Base-by-base conservation (phyloP, 2,888 invertebrate species). In the Embidobia sp. region DNA sequence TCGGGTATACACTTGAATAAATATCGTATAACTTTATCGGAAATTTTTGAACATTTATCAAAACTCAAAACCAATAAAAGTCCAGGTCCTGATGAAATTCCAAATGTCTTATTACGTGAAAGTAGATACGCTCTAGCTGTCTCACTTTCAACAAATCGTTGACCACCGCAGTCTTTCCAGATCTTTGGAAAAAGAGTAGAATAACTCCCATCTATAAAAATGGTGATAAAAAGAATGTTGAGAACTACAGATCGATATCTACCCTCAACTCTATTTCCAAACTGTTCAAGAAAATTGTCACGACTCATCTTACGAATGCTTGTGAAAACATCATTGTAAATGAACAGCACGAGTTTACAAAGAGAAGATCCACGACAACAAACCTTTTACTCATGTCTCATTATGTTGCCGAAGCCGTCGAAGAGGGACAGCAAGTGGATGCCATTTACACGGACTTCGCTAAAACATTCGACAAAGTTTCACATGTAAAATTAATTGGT, bases 391-490 rank as follows among this genome's bases (percentile, higher is more conserved):
- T 46, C 0, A 18, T 67, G 0, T 63, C 57, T 1, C 16, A 78
- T 16, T 74, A 73, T 69, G 40, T 83, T n/a, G 55, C 64, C 11
- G 35, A 64, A 0, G 15, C n/a, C 51, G 3, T 37, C 83, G 2
- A 79, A 81, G 7, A 27, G 35, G 3, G 42, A 61, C 19, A n/a
- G 26, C 69, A 79, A 48, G 72, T 81, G 0, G 77, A 80, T 55
- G 70, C 44, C 0, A 66, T 75, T 13, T 82, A 80, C 18, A 80
- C 77, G 0, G 80, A 80, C 33, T 81, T 84, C 15, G 48, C 55
- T 1, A 82, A 84, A 15, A 83, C 83, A 1, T 84, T 82, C 49
- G 82, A 83, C 46, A 67, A 57, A 11, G 74, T 84, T 0, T 26
- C 66, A 10, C 80, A 81, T 48, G 15, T 35, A 1, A 53, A 73